These are phyloP conservation scores for Hypomecis punctinalis DNA, from an alignment of 2,888 invertebrate genomes.

Conservation along the genomic window DNA sequence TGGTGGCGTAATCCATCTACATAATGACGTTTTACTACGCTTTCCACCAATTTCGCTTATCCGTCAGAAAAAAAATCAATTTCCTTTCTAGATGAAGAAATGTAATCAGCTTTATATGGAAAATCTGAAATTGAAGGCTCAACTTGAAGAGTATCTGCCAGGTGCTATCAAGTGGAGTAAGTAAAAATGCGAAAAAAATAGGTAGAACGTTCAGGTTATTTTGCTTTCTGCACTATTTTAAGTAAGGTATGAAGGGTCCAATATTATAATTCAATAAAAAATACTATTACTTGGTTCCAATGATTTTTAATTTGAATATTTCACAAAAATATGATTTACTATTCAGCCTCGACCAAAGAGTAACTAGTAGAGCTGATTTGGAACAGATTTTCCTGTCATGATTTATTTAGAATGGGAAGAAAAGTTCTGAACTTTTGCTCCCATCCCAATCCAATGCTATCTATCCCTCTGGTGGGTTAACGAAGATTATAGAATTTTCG, in stretches of 20 bases:
- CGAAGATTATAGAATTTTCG: no score
- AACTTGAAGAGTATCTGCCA: constrained; percentile 59
- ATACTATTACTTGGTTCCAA: neutral
- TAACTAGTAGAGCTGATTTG: no score
- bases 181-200: constrained; percentile 12
- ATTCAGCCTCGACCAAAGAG: no score
- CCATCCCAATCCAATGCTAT: no score
- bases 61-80: neutral
- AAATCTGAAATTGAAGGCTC: constrained; percentile 67
- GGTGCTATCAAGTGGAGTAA: constrained; percentile 46
- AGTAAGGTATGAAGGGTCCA: neutral
- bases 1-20: no score
- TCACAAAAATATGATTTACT: neutral
- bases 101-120: constrained; percentile 72
- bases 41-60: neutral
- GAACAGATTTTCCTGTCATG: no score
- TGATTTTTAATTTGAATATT: neutral
- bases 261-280: constrained; percentile 5
- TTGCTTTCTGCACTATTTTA: neutral
- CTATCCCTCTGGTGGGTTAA: no score
- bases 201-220: neutral
- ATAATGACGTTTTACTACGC: no score
- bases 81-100: constrained; percentile 63
- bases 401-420: no score
- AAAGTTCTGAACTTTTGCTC: no score